Conservation (phyloP, 23 tunicate genomes). For the Trididemnum miniatum region DNA sequence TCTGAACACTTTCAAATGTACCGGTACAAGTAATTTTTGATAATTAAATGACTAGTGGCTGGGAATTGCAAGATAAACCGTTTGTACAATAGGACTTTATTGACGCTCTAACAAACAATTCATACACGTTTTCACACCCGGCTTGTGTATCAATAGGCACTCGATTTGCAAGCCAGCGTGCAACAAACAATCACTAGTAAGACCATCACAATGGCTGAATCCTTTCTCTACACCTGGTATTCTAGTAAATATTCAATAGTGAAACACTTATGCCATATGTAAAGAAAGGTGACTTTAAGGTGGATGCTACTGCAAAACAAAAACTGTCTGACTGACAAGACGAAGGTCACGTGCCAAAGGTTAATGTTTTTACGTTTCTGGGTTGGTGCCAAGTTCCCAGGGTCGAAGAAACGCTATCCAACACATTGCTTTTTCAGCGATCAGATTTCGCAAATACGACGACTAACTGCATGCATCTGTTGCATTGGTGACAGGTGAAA, state of each 20-base stretch:
- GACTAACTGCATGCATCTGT: background rate
- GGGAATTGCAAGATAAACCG: too few relatives aligned
- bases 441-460: slow-evolving; percentile 3
- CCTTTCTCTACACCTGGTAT: background rate
- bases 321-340: background rate
- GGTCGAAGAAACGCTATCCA: background rate
- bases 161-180: background rate
- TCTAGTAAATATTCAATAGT: too few relatives aligned
- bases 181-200: background rate
- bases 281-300: too few relatives aligned
- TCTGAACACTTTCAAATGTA: too few relatives aligned
- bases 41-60: too few relatives aligned
- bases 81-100: background rate
- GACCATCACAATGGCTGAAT: background rate
- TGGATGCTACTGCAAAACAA: too few relatives aligned
- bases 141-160: background rate
- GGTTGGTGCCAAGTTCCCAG: background rate
- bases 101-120: too few relatives aligned
- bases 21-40: too few relatives aligned
- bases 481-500: background rate
- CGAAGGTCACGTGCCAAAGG: background rate
- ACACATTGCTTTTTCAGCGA: background rate
- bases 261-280: too few relatives aligned
- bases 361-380: background rate
- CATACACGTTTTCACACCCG: background rate